Conservation (phyloP, 2,113 vertebrate species). For the Nothobranchius kuhntae region DNA sequence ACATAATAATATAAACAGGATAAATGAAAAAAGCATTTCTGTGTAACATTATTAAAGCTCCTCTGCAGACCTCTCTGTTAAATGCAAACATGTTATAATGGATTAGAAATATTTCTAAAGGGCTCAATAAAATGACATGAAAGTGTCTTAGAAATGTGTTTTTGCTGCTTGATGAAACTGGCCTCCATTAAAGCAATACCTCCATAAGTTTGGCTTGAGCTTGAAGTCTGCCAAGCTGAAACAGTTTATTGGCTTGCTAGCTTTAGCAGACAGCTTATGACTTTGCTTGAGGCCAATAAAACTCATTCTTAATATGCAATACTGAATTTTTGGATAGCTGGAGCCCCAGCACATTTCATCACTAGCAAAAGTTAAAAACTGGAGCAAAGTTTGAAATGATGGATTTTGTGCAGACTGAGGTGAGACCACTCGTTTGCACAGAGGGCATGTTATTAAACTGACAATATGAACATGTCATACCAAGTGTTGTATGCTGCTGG, state of each 20-base stretch:
- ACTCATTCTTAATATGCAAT: not conserved
- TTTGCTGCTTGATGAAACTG: too few species aligned
- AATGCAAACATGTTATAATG: too few species aligned
- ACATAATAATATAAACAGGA: too few species aligned
- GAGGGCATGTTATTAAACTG: slow-evolving; percentile 20
- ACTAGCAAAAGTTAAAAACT: slow-evolving; percentile 14
- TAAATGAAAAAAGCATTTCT: too few species aligned
- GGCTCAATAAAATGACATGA: too few species aligned
- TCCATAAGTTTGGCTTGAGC: not conserved
- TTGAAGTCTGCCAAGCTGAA: not conserved
- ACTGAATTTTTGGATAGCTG: slow-evolving; percentile 1
- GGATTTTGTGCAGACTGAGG: slow-evolving; percentile 14
- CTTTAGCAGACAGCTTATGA: slow-evolving; percentile 1
- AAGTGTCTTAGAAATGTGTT: too few species aligned
- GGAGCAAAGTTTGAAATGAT: slow-evolving; percentile 5
- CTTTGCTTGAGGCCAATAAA: not conserved
- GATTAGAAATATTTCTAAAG: too few species aligned
- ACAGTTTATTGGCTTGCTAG: not conserved
- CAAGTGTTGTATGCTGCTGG: not conserved
- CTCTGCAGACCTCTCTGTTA: too few species aligned
- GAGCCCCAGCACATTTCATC: slow-evolving; percentile 9
- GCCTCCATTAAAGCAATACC: too few species aligned
- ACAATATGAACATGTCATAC: slow-evolving; percentile 19
- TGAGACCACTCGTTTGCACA: slow-evolving; percentile 33
- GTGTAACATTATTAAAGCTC: too few species aligned